These are phyloP conservation scores for Helarctos malayanus DNA, from an alignment of 2,797 vertebrate genomes.

Conservation along the genomic window DNA sequence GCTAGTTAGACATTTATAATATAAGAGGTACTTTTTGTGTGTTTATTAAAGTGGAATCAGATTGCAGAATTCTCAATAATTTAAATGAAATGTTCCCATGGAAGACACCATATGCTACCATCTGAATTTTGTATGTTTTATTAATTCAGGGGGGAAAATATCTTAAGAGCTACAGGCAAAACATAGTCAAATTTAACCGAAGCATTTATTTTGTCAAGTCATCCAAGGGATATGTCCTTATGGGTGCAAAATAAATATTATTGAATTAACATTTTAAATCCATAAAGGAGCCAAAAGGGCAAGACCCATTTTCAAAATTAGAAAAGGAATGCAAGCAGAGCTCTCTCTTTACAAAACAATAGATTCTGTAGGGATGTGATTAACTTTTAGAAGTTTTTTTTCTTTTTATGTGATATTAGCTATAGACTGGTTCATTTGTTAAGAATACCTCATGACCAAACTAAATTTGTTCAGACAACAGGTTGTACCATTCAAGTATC, in stretches of 20 bases:
- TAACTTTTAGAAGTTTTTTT: neutral
- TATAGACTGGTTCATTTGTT: neutral
- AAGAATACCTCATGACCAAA: neutral
- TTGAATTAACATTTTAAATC: constrained; percentile 59
- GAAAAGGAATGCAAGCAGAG: constrained; percentile 17
- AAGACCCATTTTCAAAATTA: neutral
- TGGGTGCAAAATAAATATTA: constrained; percentile 58
- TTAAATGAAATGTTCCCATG: constrained; percentile 76
- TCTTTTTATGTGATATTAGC: neutral
- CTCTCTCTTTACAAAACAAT: neutral
- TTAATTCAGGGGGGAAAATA: constrained; percentile 68
- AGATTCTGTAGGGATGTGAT: neutral
- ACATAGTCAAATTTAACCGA: constrained; percentile 44
- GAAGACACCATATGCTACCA: constrained; percentile 74
- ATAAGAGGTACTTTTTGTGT: constrained; percentile 72
- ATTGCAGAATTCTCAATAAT: constrained; percentile 79
- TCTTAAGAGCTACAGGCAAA: constrained; percentile 64
- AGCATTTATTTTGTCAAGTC: constrained; percentile 64
- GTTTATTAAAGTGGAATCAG: constrained; percentile 81
- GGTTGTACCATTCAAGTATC: neutral
- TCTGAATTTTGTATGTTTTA: constrained; percentile 77
- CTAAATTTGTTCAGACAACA: neutral
- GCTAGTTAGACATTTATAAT: constrained; percentile 76
- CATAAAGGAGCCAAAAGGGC: neutral
- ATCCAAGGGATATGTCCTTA: constrained; percentile 39